Base-by-base conservation (phyloP, 2,888 invertebrate species). In the Parochlus steinenii region DNA sequence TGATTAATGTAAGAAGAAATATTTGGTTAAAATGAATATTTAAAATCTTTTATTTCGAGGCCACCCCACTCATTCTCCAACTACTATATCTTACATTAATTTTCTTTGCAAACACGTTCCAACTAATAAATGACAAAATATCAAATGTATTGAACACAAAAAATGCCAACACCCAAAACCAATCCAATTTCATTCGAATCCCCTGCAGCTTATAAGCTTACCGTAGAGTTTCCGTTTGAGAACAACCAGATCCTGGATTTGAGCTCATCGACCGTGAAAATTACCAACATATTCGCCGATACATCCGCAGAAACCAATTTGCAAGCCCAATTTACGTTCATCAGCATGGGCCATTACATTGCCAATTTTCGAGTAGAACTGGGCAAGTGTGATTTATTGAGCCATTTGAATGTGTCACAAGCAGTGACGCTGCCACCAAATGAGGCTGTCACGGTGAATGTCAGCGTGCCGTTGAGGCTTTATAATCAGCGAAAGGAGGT, bases 251-350 rank as follows among this genome's bases (percentile, higher is more conserved):
- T 34, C 10, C 25, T 34, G 16, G 34, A 34, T 27, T 12, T 20
- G 6, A 27, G 34, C 6, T 19, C n/a, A n/a, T 17, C 34, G n/a
- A 6, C 17, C 4, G 34, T 28, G 10, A 34, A 34, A 22, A 34
- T 34, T 8, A 28, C 34, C 4, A 34, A 28, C 28, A 34, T 34
- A 28, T 34, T 17, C 17, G 29, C 29, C 34, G 34, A 34, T 29
- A 34, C 34, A 14, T 20, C 28, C 18, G 34, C 27, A 16, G 20
- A 14, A 14, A 14, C 12, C 28, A 20, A 19, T 7, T 15, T 34
- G 34, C 16, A 17, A 10, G 28, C 34, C 16, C 28, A 28, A 18
- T 34, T 34, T 20, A 16, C 20, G 23, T n/a, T 34, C 22, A 34
- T 23, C 6, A 34, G 34, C 15, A 28, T 22, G 15, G 34, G 29